These are phyloP conservation scores for Chroicocephalus ridibundus DNA, from an alignment of 2,113 vertebrate species.

Conservation along the genomic window DNA sequence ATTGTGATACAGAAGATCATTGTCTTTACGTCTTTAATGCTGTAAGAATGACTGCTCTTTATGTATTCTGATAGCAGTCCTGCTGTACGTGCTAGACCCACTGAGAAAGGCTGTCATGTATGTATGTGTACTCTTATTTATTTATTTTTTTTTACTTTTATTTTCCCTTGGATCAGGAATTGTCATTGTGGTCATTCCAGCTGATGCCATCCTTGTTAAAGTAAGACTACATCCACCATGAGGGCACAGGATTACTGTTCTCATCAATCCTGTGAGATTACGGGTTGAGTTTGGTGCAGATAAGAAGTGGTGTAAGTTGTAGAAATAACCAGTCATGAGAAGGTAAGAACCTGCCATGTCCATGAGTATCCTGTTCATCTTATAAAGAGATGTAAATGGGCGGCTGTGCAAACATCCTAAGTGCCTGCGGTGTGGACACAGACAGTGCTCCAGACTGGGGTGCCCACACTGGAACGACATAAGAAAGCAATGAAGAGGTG, in stretches of 20 bases:
- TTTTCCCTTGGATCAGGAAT: neutral
- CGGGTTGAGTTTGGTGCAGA: neutral
- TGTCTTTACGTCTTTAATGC: neutral
- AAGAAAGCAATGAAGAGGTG: neutral
- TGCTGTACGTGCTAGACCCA: neutral
- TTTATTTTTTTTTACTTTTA: neutral
- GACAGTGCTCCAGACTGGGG: neutral
- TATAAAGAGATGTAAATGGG: accelerated
- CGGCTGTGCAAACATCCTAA: neutral
- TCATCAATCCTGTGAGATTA: neutral
- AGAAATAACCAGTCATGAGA: neutral
- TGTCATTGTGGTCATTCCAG: accelerated
- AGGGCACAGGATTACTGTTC: neutral
- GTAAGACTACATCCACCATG: neutral
- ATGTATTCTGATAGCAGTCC: neutral
- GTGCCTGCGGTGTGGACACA: neutral
- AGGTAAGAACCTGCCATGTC: neutral
- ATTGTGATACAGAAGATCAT: neutral
- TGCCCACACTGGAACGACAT: neutral
- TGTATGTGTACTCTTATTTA: neutral
- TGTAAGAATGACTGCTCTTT: neutral
- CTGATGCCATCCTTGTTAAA: neutral
- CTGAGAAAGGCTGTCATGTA: neutral
- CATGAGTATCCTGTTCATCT: neutral
- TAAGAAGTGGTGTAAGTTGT: neutral